A percentile compares a stretch with the other conserved stretches of the same genome.
Conservation (phyloP, 2,797 vertebrate species). For the Pempheris klunzingeri region DNA sequence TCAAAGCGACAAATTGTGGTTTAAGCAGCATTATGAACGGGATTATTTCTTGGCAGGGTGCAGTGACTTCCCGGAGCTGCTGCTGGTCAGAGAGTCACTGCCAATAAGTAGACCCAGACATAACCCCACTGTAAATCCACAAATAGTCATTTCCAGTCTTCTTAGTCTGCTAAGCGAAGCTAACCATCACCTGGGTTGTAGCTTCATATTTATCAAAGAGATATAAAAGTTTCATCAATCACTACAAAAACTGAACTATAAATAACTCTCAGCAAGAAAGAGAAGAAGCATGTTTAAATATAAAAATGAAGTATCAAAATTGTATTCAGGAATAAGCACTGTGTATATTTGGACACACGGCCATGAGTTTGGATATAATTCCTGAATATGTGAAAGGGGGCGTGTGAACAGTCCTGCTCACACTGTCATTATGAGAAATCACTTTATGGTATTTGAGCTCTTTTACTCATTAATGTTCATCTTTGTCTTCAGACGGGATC, state of each 20-base stretch:
- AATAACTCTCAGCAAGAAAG: too few species aligned
- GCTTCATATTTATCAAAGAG: not conserved
- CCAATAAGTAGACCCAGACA: not conserved
- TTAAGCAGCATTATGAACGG: too few species aligned
- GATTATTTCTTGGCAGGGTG: too few species aligned
- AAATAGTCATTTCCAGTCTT: not conserved
- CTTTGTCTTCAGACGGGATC: slow-evolving; percentile 89
- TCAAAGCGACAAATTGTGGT: too few species aligned
- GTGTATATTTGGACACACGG: not conserved
- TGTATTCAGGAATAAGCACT: not conserved
- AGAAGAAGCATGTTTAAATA: too few species aligned
- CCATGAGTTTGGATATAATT: too few species aligned
- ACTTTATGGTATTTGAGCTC: not conserved
- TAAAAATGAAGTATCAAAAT: too few species aligned
- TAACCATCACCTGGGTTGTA: not conserved
- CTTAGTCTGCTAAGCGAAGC: not conserved
- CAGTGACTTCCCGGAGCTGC: too few species aligned
- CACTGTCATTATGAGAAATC: not conserved
- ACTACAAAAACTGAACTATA: too few species aligned
- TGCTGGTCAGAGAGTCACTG: too few species aligned
- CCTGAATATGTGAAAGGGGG: not conserved
- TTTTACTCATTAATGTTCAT: not conserved
- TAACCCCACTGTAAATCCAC: too few species aligned
- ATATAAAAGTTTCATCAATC: too few species aligned
- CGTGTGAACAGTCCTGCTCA: not conserved